Conservation (phyloP, 1,140 invertebrate species). For the Drosophila rufa region DNA sequence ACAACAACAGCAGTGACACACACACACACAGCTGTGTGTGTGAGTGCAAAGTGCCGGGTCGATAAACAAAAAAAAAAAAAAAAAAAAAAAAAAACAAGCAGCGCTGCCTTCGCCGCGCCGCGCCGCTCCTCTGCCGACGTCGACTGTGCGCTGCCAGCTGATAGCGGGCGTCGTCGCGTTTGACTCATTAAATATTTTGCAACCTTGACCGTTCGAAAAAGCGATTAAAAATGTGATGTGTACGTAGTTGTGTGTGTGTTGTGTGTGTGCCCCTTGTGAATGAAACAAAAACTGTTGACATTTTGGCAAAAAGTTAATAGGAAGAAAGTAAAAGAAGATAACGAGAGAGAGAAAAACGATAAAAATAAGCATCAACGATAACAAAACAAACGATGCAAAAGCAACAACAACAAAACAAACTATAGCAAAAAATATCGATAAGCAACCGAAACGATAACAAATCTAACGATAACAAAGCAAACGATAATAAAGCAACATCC, state of each 20-base stretch:
- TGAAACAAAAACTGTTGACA: conserved; percentile 45
- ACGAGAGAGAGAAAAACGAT: not conserved
- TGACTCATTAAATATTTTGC: conserved; percentile 84
- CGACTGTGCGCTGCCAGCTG: conserved; percentile 50
- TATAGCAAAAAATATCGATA: too few relatives aligned
- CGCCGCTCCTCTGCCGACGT: conserved; percentile 16
- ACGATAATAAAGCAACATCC: too few relatives aligned
- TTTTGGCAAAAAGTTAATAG: conserved; percentile 2
- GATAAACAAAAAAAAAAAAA: conserved; percentile 64
- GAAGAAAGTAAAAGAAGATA: not conserved
- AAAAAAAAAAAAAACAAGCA: conserved; percentile 28
- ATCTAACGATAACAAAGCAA: too few relatives aligned
- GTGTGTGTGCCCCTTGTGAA: conserved; percentile 24
- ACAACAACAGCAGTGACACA: conserved; percentile 18
- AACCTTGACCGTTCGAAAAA: conserved; percentile 83
- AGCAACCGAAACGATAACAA: too few relatives aligned
- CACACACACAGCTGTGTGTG: conserved; percentile 16
- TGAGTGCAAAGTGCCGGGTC: conserved; percentile 54
- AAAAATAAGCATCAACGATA: not conserved
- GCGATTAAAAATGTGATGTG: conserved; percentile 71
- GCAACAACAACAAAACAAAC: too few relatives aligned
- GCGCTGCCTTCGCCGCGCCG: conserved; percentile 6
- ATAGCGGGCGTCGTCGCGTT: conserved; percentile 68
- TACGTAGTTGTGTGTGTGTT: conserved; percentile 18
- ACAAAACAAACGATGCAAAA: too few relatives aligned